These are phyloP conservation scores for Pipra filicauda DNA, from an alignment of 2,113 vertebrate genomes.

Conservation along the genomic window DNA sequence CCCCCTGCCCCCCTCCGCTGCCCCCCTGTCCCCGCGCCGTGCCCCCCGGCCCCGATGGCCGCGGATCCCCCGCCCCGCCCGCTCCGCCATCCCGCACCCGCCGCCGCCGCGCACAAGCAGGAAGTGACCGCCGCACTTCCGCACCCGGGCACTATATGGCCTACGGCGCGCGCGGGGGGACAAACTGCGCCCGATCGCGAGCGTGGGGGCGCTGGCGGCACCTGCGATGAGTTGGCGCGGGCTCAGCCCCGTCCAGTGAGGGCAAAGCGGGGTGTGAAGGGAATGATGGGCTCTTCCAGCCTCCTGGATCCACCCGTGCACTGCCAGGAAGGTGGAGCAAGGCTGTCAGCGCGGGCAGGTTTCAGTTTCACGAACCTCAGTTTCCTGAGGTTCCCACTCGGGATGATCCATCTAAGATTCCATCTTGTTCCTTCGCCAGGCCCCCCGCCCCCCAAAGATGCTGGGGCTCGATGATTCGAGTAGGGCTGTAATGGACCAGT, in stretches of 20 bases:
- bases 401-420: fast-evolving
- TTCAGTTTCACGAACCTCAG: neutral
- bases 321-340: neutral
- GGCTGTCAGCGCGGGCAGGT: neutral
- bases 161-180: constrained; percentile 59
- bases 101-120: neutral
- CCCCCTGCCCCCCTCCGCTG: no score
- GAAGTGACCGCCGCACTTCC: constrained; percentile 77
- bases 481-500: neutral
- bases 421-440: neutral
- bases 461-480: fast-evolving
- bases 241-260: fast-evolving
- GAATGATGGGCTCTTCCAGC: fast-evolving
- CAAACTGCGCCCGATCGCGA: fast-evolving
- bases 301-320: fast-evolving
- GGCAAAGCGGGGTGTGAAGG: fast-evolving
- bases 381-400: neutral
- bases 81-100: fast-evolving
- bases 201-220: fast-evolving
- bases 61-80: fast-evolving
- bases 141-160: neutral
- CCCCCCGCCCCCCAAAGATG: fast-evolving
- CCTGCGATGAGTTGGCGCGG: neutral
- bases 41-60: no score
- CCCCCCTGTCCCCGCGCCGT: no score